Percentiles rank a stretch among this genome's conserved stretches.
These are phyloP conservation scores for Luperina testacea DNA, from an alignment of 2,888 invertebrate genomes.

Conservation along the genomic window DNA sequence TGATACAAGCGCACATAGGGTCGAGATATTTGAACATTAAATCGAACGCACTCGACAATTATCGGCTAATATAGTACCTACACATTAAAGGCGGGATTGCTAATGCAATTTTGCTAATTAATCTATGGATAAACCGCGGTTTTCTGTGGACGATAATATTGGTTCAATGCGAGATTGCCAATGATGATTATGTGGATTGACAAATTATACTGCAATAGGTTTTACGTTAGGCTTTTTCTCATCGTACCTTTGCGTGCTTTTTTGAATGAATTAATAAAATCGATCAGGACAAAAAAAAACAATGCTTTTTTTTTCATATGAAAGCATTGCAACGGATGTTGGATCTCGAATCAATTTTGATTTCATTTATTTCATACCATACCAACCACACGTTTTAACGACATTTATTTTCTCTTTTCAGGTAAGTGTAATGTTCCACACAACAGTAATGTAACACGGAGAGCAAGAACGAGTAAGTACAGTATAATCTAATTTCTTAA, in stretches of 20 bases:
- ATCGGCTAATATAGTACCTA: constrained; percentile 64
- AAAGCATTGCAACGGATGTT: neutral
- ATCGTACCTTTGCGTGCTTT: constrained; percentile 4
- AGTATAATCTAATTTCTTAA: constrained; percentile 45
- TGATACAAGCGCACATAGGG: constrained; percentile 56
- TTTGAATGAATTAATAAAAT: constrained; percentile 6
- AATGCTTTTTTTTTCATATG: neutral
- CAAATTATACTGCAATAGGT: constrained; percentile 15
- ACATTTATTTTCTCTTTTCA: constrained; percentile 39
- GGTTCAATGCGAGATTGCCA: constrained; percentile 38
- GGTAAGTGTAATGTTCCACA: constrained; percentile 40
- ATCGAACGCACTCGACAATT: constrained; percentile 73
- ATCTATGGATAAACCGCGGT: constrained; percentile 66
- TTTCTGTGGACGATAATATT: constrained; percentile 57
- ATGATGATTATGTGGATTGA: constrained; percentile 26
- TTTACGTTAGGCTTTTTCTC: neutral
- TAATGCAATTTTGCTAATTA: constrained; percentile 75
- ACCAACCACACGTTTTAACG: neutral
- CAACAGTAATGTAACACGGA: neutral
- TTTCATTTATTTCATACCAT: neutral
- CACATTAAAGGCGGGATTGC: constrained; percentile 63
- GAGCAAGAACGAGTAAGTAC: constrained; percentile 45
- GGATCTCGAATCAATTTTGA: neutral
- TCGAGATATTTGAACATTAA: constrained; percentile 68
- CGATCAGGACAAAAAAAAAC: neutral